Conservation (phyloP, 2,113 vertebrate species). For the Romanogobio albipinnatus region DNA sequence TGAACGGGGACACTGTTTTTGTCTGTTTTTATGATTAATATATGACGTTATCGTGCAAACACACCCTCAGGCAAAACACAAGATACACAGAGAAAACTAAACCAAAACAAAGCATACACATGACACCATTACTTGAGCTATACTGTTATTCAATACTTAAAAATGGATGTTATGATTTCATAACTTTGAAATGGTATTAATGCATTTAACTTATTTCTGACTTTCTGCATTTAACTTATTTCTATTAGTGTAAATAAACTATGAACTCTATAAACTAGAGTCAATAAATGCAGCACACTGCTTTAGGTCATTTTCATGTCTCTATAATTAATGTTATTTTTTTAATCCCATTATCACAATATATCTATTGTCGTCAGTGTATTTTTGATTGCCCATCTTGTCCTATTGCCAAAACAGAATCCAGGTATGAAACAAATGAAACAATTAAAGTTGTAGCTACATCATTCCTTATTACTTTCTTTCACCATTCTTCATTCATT, state of each 20-base stretch:
- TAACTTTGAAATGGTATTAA: not conserved
- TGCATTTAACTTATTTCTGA: not conserved
- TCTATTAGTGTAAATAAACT: too few relatives aligned
- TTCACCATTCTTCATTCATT: not conserved
- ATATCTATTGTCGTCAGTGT: too few relatives aligned
- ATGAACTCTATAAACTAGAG: not conserved
- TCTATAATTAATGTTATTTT: not conserved
- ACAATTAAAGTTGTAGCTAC: not conserved
- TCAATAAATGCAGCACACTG: not conserved
- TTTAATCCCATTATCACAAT: too few relatives aligned
- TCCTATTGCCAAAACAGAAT: too few relatives aligned
- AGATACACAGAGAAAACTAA: too few relatives aligned
- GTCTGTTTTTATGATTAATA: too few relatives aligned
- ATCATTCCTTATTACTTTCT: not conserved
- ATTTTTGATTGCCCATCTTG: too few relatives aligned
- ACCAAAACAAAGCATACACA: too few relatives aligned
- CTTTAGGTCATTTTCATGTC: not conserved
- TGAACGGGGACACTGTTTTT: too few relatives aligned
- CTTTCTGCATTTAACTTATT: not conserved
- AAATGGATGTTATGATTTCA: too few relatives aligned
- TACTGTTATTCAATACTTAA: not conserved
- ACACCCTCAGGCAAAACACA: too few relatives aligned
- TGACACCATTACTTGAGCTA: not conserved
- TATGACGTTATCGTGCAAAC: too few relatives aligned
- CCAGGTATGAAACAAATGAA: not conserved